phyloP scores from a whole-genome alignment of 2,888 invertebrate genomes.

The Pollenia griseotomentosa region DNA sequence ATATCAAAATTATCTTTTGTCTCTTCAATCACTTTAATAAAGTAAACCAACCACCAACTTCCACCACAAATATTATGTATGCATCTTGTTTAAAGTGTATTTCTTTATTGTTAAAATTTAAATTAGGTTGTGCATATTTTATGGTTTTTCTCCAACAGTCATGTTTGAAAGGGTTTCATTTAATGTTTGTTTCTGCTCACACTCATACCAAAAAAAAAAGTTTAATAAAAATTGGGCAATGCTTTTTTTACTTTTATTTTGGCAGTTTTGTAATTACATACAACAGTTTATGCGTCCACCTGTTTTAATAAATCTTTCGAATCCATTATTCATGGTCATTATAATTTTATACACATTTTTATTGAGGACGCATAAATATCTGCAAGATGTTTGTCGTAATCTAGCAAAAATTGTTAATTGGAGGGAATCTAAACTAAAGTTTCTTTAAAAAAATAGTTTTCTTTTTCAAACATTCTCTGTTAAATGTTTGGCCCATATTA shows the following conservation, averaged over 20 bases:
- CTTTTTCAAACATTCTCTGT: too few relatives aligned
- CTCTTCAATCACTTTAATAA: conserved; percentile 2
- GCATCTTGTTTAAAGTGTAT: conserved; percentile 10
- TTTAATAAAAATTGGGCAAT: neutral
- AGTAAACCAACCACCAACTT: neutral
- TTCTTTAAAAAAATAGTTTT: too few relatives aligned
- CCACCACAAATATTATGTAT: neutral
- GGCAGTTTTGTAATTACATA: neutral
- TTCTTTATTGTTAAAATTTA: conserved; percentile 27
- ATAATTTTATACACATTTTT: neutral
- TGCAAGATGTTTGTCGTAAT: neutral
- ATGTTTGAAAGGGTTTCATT: conserved; percentile 3
- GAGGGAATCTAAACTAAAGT: too few relatives aligned
- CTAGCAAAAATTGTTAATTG: too few relatives aligned
- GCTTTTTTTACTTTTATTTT: neutral
- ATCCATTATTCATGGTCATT: conserved; percentile 8
- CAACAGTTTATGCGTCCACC: neutral
- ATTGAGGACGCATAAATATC: conserved; percentile 6
- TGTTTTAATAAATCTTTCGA: conserved; percentile 15
- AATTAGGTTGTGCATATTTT: conserved; percentile 37
- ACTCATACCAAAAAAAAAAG: neutral
- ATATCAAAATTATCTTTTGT: too few relatives aligned
- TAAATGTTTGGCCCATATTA: too few relatives aligned
- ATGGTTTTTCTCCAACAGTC: neutral
- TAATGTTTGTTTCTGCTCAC: neutral